Base-by-base conservation (phyloP, 2,797 vertebrate genomes). In the Tokudaia muenninki region DNA sequence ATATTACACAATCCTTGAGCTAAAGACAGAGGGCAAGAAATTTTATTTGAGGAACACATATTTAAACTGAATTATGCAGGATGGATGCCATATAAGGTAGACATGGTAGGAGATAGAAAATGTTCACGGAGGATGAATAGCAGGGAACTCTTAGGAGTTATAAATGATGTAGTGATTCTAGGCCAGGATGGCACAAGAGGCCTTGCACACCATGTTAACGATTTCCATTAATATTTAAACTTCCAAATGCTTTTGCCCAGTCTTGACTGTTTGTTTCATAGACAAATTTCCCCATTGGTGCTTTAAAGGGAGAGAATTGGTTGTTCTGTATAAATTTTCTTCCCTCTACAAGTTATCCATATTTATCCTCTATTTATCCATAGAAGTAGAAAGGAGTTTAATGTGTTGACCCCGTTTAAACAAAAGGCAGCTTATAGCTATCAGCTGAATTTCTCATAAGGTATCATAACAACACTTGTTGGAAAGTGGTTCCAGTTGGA, bases 221-320 rank as follows among this genome's bases (percentile, higher is more conserved):
- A 82, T 72, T 75, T 52, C 50, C 3, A 37, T 52, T 65, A 87
- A 26, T 75, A 59, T 67, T 96, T 90, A 52, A 84, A 93, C 50
- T 22, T 78, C 24, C 93, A 90, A 96, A 74, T 55, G 91, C 13
- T 52, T 82, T 37, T 7, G 57, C 41, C 61, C 44, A 55, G 8
- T 88, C 81, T 95, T 92, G 37, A 74, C 21, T 55, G 0, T 94
- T 59, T 41, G 29, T 77, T 75, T n/a, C 81, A 89, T 26, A 84
- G 16, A 65, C 86, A 72, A 82, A 47, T 24, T 89, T 52, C 94
- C n/a, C 61, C 52, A 37, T 94, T 6, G 81, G 3, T 88, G 57
- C 29, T 82, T 90, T 81, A 92, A 96, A 91, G 47, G 19, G 72
- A 92, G 24, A 91, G 44, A 92, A 92, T 59, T 1, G 55, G 52